Percentiles rank a stretch among this genome's conserved stretches.
Conservation (phyloP, 2,113 vertebrate species). For the Channa maculata region DNA sequence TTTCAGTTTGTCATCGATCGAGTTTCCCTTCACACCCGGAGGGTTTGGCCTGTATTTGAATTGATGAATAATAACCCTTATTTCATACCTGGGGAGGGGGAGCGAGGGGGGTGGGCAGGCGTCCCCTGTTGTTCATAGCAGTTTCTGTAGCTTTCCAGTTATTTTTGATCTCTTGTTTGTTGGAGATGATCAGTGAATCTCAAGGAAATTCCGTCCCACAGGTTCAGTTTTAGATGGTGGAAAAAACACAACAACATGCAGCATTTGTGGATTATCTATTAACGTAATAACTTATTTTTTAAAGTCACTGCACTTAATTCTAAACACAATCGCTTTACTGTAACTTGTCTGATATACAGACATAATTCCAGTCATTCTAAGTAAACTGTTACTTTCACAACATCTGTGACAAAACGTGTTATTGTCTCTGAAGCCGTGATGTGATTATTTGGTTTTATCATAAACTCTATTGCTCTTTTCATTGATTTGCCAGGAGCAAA, state of each 20-base stretch:
- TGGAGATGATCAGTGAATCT: not conserved
- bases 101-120: not conserved
- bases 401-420: not conserved
- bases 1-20: constrained; percentile 53
- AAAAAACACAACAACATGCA: not conserved
- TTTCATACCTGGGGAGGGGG: constrained; percentile 19
- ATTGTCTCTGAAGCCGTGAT: not conserved
- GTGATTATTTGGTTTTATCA: constrained; percentile 50
- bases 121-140: not conserved
- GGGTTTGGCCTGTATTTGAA: constrained; percentile 48
- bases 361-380: not conserved
- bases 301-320: not conserved
- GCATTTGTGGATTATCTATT: not conserved
- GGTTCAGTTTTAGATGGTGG: not conserved
- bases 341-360: not conserved
- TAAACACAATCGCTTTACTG: not conserved
- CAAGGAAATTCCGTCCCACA: not conserved
- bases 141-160: not conserved
- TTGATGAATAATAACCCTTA: constrained; percentile 57
- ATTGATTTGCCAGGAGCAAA: constrained; percentile 46
- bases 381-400: not conserved
- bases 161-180: not conserved
- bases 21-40: constrained; percentile 51
- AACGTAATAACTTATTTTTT: too few relatives aligned
- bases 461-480: constrained; percentile 51